A percentile compares a stretch with the other conserved stretches of the same genome.
Conservation (phyloP, 2,888 invertebrate species). For the Melinaea menophilus region DNA sequence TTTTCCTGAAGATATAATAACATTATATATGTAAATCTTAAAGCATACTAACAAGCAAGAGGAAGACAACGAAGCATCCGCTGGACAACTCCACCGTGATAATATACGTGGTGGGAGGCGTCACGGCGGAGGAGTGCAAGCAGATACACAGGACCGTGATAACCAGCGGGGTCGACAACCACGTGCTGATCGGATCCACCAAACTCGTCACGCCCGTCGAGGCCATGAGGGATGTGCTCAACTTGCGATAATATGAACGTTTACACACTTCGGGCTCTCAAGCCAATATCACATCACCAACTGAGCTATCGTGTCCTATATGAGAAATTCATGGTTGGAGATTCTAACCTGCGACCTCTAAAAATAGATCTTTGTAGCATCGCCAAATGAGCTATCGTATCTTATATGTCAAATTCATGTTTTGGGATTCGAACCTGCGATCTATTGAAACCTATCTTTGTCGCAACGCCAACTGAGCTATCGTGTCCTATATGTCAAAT, state of each 20-base stretch:
- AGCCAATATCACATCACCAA: too few relatives aligned
- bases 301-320: too few relatives aligned
- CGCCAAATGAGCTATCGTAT: too few relatives aligned
- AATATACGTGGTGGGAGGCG: conserved; percentile 81
- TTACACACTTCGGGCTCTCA: neutral
- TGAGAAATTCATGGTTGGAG: too few relatives aligned
- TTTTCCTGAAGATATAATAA: neutral
- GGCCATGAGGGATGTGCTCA: conserved; percentile 57
- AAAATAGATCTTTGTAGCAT: too few relatives aligned
- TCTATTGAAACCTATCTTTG: too few relatives aligned
- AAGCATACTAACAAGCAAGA: conserved; percentile 79
- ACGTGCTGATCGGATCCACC: conserved; percentile 62
- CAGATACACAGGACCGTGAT: conserved; percentile 68
- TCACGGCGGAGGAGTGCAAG: conserved; percentile 81
- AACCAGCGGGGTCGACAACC: conserved; percentile 67
- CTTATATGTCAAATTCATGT: too few relatives aligned
- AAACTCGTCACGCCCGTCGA: conserved; percentile 61
- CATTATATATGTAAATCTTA: conserved; percentile 25
- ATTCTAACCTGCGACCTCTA: too few relatives aligned
- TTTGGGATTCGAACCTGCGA: neutral
- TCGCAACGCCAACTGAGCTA: too few relatives aligned
- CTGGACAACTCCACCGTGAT: conserved; percentile 80
- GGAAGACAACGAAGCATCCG: conserved; percentile 71
- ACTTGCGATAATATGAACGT: conserved; percentile 35
- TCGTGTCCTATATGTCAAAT: too few relatives aligned